Conservation (phyloP, 2,797 vertebrate species). For the Erithacus rubecula region DNA sequence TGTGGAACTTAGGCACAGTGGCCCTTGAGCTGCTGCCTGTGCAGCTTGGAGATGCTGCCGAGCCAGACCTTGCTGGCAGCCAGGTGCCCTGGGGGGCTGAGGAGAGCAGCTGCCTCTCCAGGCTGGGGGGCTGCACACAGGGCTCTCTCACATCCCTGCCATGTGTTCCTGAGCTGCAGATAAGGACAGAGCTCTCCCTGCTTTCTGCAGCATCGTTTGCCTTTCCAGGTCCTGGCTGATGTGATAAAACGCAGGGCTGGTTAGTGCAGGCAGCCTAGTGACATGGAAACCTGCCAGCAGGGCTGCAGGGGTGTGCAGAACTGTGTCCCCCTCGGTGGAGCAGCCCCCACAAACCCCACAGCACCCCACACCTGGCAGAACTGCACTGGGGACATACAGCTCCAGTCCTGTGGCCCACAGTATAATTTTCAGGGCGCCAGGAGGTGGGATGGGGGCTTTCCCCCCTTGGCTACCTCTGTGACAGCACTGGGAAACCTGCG, state of each 20-base stretch:
- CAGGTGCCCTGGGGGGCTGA: not conserved
- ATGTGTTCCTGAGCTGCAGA: not conserved
- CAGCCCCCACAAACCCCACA: not conserved
- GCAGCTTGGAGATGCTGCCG: not conserved
- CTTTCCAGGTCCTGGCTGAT: not conserved
- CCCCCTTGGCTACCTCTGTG: not conserved
- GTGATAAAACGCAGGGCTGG: not conserved
- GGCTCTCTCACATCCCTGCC: rapidly evolving
- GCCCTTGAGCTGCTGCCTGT: not conserved
- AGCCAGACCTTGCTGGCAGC: not conserved
- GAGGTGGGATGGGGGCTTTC: not conserved
- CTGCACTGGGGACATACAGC: not conserved
- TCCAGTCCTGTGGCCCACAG: not conserved
- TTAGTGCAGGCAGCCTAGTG: not conserved
- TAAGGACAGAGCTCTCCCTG: not conserved
- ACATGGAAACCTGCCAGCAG: rapidly evolving
- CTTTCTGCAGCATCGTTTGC: not conserved
- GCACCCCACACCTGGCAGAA: not conserved
- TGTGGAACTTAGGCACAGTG: not conserved
- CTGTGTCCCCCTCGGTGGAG: rapidly evolving
- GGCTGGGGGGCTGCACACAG: not conserved
- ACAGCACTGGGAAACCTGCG: not conserved
- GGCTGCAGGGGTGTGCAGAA: not conserved
- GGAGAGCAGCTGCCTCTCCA: not conserved
- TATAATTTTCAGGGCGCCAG: not conserved